Conservation (phyloP, 1,140 invertebrate genomes). For the Philaenus spumarius region DNA sequence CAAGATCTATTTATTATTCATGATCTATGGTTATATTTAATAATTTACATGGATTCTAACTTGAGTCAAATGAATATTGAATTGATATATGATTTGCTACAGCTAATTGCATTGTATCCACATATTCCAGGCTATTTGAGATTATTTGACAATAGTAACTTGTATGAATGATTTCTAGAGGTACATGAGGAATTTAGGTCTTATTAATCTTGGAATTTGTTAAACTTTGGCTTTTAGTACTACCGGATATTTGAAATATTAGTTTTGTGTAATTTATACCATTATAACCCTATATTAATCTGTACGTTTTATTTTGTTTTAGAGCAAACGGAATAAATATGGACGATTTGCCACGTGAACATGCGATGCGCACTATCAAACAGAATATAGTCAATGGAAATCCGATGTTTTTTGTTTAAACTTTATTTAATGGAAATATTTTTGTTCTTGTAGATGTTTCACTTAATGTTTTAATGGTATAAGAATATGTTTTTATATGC, state of each 20-base stretch:
- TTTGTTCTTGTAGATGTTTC: too few species aligned
- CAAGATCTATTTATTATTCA: too few species aligned
- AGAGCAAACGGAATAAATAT: conserved; percentile 26
- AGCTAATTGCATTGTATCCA: neutral
- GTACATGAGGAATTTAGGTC: too few species aligned
- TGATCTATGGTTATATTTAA: too few species aligned
- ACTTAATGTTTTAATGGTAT: too few species aligned
- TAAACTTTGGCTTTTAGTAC: neutral
- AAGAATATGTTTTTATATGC: too few species aligned
- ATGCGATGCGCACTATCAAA: conserved; percentile 23
- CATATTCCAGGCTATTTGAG: neutral
- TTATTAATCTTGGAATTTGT: too few species aligned
- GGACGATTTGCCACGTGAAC: conserved; percentile 23
- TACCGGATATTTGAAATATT: neutral
- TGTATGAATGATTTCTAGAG: too few species aligned
- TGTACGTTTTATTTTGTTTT: conserved; percentile 28
- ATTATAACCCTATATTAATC: conserved; percentile 1
- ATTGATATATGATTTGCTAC: too few species aligned
- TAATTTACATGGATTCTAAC: too few species aligned
- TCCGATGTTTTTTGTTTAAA: conserved; percentile 42
- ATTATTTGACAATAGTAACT: neutral
- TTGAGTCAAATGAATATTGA: too few species aligned
- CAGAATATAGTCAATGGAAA: conserved; percentile 22
- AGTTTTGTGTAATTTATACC: neutral
- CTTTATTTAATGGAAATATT: too few species aligned